phyloP scores from a whole-genome alignment of 2,888 invertebrate species.

The Drosophila mimica region DNA sequence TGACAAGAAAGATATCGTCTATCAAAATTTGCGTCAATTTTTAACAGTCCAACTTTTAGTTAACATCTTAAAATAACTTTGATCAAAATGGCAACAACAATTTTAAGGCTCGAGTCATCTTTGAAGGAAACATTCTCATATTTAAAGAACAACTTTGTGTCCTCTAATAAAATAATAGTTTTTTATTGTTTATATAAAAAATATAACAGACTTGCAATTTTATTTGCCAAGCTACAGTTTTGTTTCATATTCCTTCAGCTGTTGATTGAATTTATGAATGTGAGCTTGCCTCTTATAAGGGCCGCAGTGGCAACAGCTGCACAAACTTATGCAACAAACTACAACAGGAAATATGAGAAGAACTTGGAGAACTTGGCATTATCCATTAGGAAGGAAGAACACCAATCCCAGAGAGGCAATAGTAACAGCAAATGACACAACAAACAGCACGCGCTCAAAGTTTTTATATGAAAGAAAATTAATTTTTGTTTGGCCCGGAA shows the following conservation, averaged over 20 bases:
- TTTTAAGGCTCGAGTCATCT: too few species aligned
- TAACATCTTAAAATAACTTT: background rate
- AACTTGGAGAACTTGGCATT: slow-evolving; percentile 5
- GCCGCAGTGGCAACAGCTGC: slow-evolving; percentile 47
- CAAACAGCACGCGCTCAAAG: slow-evolving; percentile 77
- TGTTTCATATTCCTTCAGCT: background rate
- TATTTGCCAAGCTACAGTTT: background rate
- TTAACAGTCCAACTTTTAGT: background rate
- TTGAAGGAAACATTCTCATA: background rate
- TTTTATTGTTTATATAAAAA: background rate
- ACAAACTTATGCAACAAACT: slow-evolving; percentile 36
- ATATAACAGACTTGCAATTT: too few species aligned
- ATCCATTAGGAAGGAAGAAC: slow-evolving; percentile 12
- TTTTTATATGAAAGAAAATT: slow-evolving; percentile 73
- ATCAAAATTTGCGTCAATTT: background rate
- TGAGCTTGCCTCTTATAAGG: background rate
- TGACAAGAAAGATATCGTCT: background rate
- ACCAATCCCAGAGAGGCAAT: slow-evolving; percentile 23
- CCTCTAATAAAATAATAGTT: background rate
- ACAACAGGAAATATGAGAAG: background rate
- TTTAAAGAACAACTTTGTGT: background rate
- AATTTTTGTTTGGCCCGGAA: slow-evolving; percentile 50
- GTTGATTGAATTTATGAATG: slow-evolving; percentile 16
- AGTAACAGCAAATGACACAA: slow-evolving; percentile 29
- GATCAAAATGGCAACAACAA: background rate